phyloP scores from a whole-genome alignment of 2,113 vertebrate species.

The Pitta sordida region DNA sequence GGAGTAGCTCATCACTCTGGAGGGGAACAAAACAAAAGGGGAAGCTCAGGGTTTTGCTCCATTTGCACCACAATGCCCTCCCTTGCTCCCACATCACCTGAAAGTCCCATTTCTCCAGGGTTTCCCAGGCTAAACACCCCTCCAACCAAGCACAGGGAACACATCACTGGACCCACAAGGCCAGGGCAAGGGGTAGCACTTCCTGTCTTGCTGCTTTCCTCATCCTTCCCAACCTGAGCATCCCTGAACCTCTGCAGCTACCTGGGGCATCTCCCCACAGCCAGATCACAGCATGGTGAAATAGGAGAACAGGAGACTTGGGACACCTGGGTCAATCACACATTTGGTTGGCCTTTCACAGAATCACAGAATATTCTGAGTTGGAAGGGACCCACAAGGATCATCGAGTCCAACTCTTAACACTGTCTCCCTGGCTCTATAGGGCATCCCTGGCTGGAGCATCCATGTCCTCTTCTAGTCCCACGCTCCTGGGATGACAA shows the following conservation, averaged over 20 bases:
- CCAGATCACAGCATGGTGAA: accelerated
- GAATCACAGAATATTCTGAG: no score
- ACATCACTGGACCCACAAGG: accelerated
- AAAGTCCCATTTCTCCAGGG: accelerated
- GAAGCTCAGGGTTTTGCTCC: background rate
- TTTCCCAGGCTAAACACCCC: no score
- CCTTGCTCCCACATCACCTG: accelerated
- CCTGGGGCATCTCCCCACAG: background rate
- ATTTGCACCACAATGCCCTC: accelerated
- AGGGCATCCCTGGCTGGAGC: background rate
- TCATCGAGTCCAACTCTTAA: no score
- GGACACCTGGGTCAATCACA: background rate
- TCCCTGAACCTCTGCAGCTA: background rate
- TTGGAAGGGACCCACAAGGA: no score
- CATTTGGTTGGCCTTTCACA: background rate
- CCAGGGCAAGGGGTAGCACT: background rate
- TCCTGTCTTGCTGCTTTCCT: background rate
- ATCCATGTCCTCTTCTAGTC: background rate
- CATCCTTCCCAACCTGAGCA: background rate
- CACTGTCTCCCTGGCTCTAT: no score
- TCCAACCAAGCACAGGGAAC: background rate
- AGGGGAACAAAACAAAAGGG: background rate
- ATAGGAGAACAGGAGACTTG: background rate
- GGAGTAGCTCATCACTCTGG: conserved; percentile 85
- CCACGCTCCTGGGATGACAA: accelerated